A percentile compares a stretch with the other conserved stretches of the same genome.
Conservation (phyloP, 1,140 invertebrate genomes). For the Drosophila lini region DNA sequence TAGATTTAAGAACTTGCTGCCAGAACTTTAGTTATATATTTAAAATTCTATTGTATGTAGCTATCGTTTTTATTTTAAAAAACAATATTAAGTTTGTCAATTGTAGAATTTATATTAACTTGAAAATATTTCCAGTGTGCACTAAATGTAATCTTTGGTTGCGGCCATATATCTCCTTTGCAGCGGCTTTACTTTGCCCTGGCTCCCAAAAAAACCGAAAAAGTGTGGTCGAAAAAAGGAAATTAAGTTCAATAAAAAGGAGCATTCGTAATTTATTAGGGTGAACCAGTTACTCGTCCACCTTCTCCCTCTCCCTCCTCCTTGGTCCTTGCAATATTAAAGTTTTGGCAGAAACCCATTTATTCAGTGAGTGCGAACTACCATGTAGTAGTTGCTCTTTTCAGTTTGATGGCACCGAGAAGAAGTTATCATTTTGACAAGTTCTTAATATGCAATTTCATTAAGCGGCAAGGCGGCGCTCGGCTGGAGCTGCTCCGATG, state of each 20-base stretch:
- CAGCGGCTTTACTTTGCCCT: slow-evolving; percentile 56
- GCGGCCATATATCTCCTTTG: slow-evolving; percentile 75
- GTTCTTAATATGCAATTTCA: slow-evolving; percentile 74
- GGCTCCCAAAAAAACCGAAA: slow-evolving; percentile 37
- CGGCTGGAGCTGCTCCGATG: slow-evolving; percentile 14
- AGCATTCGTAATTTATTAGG: slow-evolving; percentile 75
- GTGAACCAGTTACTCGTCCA: slow-evolving; percentile 19
- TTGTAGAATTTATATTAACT: not conserved
- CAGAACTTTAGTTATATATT: no score
- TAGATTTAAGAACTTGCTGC: no score
- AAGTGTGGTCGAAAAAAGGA: slow-evolving; percentile 71
- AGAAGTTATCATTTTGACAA: slow-evolving; percentile 74
- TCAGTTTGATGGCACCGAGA: slow-evolving; percentile 23
- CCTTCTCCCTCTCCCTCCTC: no score
- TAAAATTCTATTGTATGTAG: no score
- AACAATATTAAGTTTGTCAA: no score
- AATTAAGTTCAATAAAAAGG: slow-evolving; percentile 80
- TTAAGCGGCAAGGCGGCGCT: slow-evolving; percentile 33
- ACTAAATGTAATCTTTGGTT: slow-evolving; percentile 77
- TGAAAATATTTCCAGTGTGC: slow-evolving; percentile 14
- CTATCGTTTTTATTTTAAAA: no score
- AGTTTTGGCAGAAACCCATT: slow-evolving; percentile 20
- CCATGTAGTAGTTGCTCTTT: slow-evolving; percentile 29
- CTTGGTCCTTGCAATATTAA: slow-evolving; percentile 24
- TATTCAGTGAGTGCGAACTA: slow-evolving; percentile 38